phyloP scores from a whole-genome alignment of 2,797 vertebrate genomes.

The Oceanodroma leucorhoa region DNA sequence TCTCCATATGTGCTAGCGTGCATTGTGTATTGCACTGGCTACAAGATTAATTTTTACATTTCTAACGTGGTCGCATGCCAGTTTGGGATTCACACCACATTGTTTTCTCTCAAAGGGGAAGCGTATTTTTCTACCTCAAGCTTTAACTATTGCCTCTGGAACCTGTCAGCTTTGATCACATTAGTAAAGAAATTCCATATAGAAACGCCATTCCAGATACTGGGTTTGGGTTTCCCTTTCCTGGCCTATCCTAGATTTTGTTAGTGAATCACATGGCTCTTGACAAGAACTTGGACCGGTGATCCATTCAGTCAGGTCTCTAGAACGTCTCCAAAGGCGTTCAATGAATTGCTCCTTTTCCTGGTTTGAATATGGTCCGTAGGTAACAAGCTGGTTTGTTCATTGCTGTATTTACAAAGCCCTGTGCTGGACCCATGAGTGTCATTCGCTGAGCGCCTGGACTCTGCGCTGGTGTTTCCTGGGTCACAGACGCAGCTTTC shows the following conservation, averaged over 20 bases:
- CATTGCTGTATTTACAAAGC: not conserved
- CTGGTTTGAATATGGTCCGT: accelerated
- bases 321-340: not conserved
- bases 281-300: not conserved
- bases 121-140: not conserved
- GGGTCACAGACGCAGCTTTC: too few species aligned
- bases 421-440: not conserved
- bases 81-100: not conserved
- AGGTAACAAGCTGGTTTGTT: not conserved
- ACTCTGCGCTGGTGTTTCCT: accelerated
- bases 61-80: not conserved
- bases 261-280: not conserved
- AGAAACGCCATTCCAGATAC: not conserved
- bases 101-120: not conserved
- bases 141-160: not conserved
- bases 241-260: not conserved
- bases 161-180: not conserved
- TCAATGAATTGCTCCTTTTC: not conserved
- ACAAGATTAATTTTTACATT: not conserved
- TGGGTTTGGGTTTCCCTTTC: not conserved
- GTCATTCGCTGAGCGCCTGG: too few species aligned
- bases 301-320: not conserved
- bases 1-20: accelerated
- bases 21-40: not conserved
- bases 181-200: not conserved